A percentile compares a stretch with the other conserved stretches of the same genome.
Conservation (phyloP, 2,113 vertebrate genomes). For the Ceyx cyanopectus region DNA sequence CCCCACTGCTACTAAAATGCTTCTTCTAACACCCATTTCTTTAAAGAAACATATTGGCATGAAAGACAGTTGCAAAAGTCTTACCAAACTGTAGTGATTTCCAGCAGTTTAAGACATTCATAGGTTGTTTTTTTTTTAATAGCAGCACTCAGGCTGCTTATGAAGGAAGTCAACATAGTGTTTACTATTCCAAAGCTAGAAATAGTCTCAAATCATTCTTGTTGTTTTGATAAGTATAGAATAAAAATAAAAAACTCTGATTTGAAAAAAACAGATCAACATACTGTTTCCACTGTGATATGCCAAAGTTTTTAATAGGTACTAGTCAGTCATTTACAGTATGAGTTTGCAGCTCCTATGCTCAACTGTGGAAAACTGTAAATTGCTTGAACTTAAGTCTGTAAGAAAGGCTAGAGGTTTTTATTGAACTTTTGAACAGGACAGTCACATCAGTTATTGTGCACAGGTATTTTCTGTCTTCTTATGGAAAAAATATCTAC, state of each 20-base stretch:
- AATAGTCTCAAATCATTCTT: neutral
- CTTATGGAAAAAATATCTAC: neutral
- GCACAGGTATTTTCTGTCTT: neutral
- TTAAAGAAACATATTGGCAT: neutral
- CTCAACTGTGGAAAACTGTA: neutral
- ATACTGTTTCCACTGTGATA: neutral
- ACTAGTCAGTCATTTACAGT: conserved; percentile 3
- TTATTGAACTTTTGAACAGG: neutral
- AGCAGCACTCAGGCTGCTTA: neutral
- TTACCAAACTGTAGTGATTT: neutral
- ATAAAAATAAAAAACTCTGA: neutral
- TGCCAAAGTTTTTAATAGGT: neutral
- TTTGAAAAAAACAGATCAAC: neutral
- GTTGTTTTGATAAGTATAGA: neutral
- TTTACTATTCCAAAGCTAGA: neutral
- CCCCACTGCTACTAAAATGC: neutral
- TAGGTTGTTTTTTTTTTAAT: neutral
- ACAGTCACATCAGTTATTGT: neutral
- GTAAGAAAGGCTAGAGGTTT: neutral
- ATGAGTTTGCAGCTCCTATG: neutral
- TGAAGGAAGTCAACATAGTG: neutral
- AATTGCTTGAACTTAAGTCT: neutral
- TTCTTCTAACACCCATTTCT: neutral
- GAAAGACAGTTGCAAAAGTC: neutral
- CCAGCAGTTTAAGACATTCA: neutral